Percentiles rank a stretch among this genome's conserved stretches.
These are phyloP conservation scores for Pavo muticus DNA, from an alignment of 2,113 vertebrate genomes.

Conservation along the genomic window DNA sequence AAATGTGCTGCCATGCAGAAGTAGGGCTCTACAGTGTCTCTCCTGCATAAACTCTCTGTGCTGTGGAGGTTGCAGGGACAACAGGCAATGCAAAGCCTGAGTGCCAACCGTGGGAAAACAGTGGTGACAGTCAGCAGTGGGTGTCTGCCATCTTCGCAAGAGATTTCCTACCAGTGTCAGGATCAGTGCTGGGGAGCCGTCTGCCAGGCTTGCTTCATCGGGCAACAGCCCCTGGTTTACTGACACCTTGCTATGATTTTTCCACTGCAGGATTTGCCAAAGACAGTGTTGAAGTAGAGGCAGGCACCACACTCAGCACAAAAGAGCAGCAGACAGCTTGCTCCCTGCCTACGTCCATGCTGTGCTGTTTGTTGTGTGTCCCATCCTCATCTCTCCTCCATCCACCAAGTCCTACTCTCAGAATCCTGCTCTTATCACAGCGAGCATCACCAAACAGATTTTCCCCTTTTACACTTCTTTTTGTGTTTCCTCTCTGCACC, in stretches of 20 bases:
- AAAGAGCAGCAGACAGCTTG: conserved; percentile 56
- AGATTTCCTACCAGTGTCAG: neutral
- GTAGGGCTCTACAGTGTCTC: neutral
- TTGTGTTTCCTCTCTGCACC: conserved; percentile 36
- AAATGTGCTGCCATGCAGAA: rapidly evolving
- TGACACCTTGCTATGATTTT: conserved; percentile 13
- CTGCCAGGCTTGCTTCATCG: neutral
- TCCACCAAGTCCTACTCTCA: neutral
- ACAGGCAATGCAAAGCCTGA: rapidly evolving
- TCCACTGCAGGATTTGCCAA: conserved; percentile 31
- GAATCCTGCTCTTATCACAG: neutral
- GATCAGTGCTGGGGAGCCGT: rapidly evolving
- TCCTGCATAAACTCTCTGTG: neutral
- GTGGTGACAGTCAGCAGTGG: rapidly evolving
- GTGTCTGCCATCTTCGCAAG: neutral
- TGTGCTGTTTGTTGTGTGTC: neutral
- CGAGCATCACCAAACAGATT: conserved; percentile 9
- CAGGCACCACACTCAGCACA: conserved; percentile 35
- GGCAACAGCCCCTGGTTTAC: neutral
- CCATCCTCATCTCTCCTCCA: neutral
- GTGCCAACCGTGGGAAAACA: neutral
- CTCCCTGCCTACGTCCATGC: conserved; percentile 12
- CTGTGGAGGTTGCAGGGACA: neutral
- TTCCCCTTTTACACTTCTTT: conserved; percentile 3
- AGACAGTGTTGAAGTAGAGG: neutral